These are phyloP conservation scores for Apamea anceps DNA, from an alignment of 2,888 invertebrate genomes.

Conservation along the genomic window DNA sequence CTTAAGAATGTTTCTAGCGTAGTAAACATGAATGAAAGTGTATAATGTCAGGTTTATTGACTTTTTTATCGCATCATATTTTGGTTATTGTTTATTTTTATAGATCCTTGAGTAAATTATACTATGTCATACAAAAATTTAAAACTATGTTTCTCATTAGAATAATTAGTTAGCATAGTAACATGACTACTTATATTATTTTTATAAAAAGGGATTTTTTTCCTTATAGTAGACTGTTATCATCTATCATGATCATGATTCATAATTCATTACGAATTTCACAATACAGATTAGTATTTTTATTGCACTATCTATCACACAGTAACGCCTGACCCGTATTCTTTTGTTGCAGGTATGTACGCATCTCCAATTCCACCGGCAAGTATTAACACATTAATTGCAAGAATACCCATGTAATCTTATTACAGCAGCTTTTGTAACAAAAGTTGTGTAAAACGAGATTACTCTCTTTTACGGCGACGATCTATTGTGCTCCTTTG, in stretches of 20 bases:
- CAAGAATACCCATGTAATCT: constrained; percentile 80
- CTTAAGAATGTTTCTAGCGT: constrained; percentile 68
- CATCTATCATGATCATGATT: background rate
- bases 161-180: background rate
- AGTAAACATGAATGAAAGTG: constrained; percentile 66
- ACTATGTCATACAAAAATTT: background rate
- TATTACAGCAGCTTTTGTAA: constrained; percentile 78
- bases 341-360: constrained; percentile 76
- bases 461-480: constrained; percentile 77
- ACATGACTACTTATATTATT: constrained; percentile 1
- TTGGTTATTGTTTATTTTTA: constrained; percentile 44
- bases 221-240: background rate
- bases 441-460: constrained; percentile 80
- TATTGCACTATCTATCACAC: constrained; percentile 5
- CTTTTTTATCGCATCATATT: constrained; percentile 54
- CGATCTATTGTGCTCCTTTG: constrained; percentile 79
- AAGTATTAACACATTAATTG: constrained; percentile 66
- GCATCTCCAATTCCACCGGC: constrained; percentile 73
- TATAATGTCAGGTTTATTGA: constrained; percentile 61
- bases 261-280: background rate
- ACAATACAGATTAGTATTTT: background rate
- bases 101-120: constrained; percentile 25
- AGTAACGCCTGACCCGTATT: constrained; percentile 39
- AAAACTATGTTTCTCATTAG: background rate
- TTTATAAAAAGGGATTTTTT: background rate